A percentile compares a stretch with the other conserved stretches of the same genome.
Conservation (phyloP, 2,113 vertebrate genomes). For the Rhinopithecus roxellana region DNA sequence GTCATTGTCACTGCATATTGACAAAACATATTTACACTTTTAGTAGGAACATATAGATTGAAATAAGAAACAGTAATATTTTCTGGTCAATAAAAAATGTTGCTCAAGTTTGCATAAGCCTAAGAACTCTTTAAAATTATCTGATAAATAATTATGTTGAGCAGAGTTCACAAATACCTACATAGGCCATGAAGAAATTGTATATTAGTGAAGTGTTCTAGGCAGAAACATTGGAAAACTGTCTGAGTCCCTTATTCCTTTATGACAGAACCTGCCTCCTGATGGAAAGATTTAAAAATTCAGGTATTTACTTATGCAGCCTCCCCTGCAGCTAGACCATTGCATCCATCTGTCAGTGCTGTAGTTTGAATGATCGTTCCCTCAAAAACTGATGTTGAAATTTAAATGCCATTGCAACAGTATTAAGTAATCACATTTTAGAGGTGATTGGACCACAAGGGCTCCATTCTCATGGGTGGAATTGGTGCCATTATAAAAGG, state of each 20-base stretch:
- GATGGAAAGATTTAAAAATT: not conserved
- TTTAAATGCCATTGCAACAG: not conserved
- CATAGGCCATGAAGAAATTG: not conserved
- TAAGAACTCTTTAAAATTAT: not conserved
- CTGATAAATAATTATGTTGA: not conserved
- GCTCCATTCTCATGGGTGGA: no score
- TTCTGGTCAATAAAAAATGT: not conserved
- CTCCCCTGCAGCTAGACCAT: not conserved
- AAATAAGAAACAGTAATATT: not conserved
- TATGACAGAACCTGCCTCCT: not conserved
- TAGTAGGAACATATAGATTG: not conserved
- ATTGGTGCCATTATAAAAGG: not conserved
- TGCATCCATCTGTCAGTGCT: not conserved
- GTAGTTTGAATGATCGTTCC: no score
- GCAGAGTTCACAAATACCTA: not conserved
- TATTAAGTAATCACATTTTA: not conserved
- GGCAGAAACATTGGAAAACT: not conserved
- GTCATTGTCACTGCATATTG: not conserved
- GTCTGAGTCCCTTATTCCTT: not conserved
- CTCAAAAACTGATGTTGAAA: not conserved
- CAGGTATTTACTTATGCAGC: not conserved
- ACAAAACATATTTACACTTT: not conserved
- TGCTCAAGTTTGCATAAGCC: not conserved
- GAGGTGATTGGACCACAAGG: not conserved
- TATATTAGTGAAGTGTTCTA: not conserved